A percentile compares a stretch with the other conserved stretches of the same genome.
These are phyloP conservation scores for Pedionomus torquatus DNA, from an alignment of 2,113 vertebrate species.

Conservation along the genomic window DNA sequence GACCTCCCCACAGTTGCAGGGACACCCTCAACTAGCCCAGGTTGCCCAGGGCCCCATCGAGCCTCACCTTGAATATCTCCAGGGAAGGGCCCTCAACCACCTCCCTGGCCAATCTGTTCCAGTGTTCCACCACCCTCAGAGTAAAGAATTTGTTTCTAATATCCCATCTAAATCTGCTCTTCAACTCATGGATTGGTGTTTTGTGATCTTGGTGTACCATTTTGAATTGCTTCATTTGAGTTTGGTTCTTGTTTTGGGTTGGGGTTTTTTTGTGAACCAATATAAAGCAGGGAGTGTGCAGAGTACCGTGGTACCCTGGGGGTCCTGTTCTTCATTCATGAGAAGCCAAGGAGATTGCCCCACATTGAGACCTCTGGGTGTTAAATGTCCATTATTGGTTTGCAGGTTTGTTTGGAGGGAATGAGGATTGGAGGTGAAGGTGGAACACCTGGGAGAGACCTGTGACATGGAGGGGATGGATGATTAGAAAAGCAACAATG, in stretches of 20 bases:
- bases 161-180: too few relatives aligned
- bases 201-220: background rate
- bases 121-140: too few relatives aligned
- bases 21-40: too few relatives aligned
- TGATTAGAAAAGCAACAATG: background rate
- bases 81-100: too few relatives aligned
- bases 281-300: background rate
- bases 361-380: background rate
- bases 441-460: background rate
- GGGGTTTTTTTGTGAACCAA: background rate
- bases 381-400: background rate
- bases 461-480: rapidly evolving
- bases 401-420: background rate
- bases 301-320: background rate
- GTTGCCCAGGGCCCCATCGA: too few relatives aligned
- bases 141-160: too few relatives aligned
- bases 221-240: background rate
- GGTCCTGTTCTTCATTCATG: background rate
- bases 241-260: background rate
- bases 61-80: too few relatives aligned
- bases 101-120: too few relatives aligned
- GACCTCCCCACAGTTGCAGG: too few relatives aligned
- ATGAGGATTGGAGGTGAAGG: background rate
- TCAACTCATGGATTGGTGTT: background rate
- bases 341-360: background rate